These are phyloP conservation scores for Mesorhabditis belari DNA, from an alignment of 2,888 invertebrate species.

Conservation along the genomic window DNA sequence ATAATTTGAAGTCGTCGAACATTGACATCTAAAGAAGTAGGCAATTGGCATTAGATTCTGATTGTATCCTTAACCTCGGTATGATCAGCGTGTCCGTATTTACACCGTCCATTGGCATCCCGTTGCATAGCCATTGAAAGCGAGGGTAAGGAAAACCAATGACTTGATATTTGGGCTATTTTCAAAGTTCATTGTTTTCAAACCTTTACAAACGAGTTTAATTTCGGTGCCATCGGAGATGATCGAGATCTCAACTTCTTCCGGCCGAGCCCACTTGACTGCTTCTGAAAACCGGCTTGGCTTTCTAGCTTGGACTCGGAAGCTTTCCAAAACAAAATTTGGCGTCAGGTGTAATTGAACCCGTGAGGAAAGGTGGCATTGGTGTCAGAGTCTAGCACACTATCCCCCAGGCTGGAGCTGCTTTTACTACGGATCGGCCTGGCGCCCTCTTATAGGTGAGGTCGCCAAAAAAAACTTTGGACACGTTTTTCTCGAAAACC, in stretches of 20 bases:
- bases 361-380: too few relatives aligned
- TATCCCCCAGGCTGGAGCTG: too few relatives aligned
- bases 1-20: slow-evolving; percentile 15
- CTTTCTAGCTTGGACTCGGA: neutral
- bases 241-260: neutral
- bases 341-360: too few relatives aligned
- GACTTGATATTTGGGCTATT: slow-evolving; percentile 12
- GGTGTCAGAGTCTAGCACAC: too few relatives aligned
- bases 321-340: too few relatives aligned
- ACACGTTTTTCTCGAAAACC: too few relatives aligned
- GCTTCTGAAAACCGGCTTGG: neutral
- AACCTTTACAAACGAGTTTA: neutral
- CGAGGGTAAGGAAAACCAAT: slow-evolving; percentile 50
- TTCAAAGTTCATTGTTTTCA: neutral
- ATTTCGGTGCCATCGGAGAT: neutral
- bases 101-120: slow-evolving; percentile 26
- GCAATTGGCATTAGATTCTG: neutral
- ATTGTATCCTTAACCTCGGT: neutral
- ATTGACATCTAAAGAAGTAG: slow-evolving; percentile 19
- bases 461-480: too few relatives aligned
- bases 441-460: too few relatives aligned
- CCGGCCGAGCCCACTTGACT: neutral
- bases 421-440: too few relatives aligned
- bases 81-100: neutral
- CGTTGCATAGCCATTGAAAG: slow-evolving; percentile 49